Base-by-base conservation (phyloP, 2,888 invertebrate species). In the Andrena chrysosceles region DNA sequence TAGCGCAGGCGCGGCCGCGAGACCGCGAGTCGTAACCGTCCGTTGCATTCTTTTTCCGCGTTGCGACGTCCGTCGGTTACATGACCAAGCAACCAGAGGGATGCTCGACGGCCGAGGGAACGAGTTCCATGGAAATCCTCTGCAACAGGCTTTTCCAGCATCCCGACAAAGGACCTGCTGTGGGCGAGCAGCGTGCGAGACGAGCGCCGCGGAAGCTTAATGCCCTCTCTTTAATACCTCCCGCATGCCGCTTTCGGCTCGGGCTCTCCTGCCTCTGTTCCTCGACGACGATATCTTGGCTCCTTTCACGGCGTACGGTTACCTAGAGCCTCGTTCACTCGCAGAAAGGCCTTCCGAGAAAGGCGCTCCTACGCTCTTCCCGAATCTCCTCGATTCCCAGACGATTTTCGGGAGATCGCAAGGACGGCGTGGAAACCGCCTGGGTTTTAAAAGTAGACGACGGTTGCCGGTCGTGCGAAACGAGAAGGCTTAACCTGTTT, bases 111-210 rank as follows among this genome's bases (percentile, higher is more conserved):
- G 60, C 60, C n/a, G 7, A 13, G 31, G 60, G 29, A 60, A 60
- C 31, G 59, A 29, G 23, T 13, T 16, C 29, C 26, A 29, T 29
- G 59, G 16, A 59, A 29, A 26, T 59, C 29, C 26, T 48, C 33
- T 4, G 16, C 33, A 33, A 20, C 31, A 49, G 16, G 26, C 13
- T 68, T 68, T 69, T 48, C 69, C 56, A 7, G 29, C 23, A 29
- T 52, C 54, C 52, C 62, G 63, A 77, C 76, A 77, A 77, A 71
- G 63, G 56, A 71, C 23, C 13, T 63, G 42, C 42, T 42, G 42
- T 16, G 49, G 20, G 62, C 33, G 54, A 35, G 42, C 56, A 64
- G n/a, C 77, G 77, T 77, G 77, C 48, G 31, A 48, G 64, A 59
- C 33, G 13, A 48, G 16, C 29, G 35, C n/a, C 64, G 42, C 7